Conservation (phyloP, 2,888 invertebrate genomes). For the Eledona agricola region DNA sequence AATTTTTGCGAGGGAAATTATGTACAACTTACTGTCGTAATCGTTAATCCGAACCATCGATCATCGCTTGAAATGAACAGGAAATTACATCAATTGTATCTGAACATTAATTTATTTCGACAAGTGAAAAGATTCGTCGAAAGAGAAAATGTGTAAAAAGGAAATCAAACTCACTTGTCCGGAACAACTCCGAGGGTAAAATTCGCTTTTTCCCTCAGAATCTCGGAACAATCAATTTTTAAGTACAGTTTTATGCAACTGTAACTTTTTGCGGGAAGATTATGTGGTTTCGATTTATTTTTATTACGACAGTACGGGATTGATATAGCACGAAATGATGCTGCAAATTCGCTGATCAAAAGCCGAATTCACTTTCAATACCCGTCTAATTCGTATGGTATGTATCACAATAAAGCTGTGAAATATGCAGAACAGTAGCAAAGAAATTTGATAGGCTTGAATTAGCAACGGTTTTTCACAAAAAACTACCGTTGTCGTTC, state of each 20-base stretch:
- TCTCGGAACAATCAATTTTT: neutral
- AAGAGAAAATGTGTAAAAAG: too few relatives aligned
- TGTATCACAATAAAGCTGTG: slow-evolving; percentile 6
- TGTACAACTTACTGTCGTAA: too few relatives aligned
- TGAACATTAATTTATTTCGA: too few relatives aligned
- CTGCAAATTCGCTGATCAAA: slow-evolving; percentile 7
- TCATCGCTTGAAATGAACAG: too few relatives aligned
- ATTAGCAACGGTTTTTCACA: slow-evolving; percentile 32
- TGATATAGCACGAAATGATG: slow-evolving; percentile 13
- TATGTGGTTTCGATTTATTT: slow-evolving; percentile 8
- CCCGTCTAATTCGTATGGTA: slow-evolving; percentile 16
- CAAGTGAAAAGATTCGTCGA: too few relatives aligned
- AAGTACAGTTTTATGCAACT: neutral
- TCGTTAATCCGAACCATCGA: too few relatives aligned
- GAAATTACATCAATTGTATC: too few relatives aligned
- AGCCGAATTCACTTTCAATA: slow-evolving; percentile 25
- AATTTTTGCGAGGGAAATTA: too few relatives aligned
- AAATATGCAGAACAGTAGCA: slow-evolving; percentile 14
- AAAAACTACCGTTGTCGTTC: slow-evolving; percentile 22
- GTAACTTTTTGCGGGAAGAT: slow-evolving; percentile 6
- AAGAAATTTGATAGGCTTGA: slow-evolving; percentile 31
- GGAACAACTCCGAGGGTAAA: too few relatives aligned
- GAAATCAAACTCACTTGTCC: too few relatives aligned
- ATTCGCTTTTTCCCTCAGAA: too few relatives aligned
- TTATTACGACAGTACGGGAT: slow-evolving; percentile 9